Evolutionary conservation across 2,113 vertebrate species (phyloP), one percentile per base, ranked within the genome.

Genomic region (Tetrax tetrax): DNA sequence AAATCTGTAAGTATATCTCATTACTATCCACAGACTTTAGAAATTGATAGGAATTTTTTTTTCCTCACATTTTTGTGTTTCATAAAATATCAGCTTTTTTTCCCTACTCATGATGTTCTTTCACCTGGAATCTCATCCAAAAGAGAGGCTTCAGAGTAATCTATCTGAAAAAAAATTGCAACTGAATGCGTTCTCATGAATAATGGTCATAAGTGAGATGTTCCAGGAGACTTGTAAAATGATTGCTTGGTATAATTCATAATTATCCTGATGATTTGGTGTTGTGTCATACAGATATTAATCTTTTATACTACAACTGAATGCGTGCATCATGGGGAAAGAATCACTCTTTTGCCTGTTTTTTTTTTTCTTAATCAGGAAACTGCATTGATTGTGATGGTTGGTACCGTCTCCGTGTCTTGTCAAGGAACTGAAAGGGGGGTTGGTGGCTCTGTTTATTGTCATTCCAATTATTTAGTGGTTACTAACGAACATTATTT

Each of bases 201-300:
- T 93, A 78, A 51, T 61, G 68, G 60, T 60, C 45, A 23, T 81
- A 56, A 93, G 71, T 25, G 77, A 88, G n/a, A 74, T 61, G 72
- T 83, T 95, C 61, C 83, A 86, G 69, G 71, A 93, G 76, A 83
- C 86, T 64, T 87, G 43, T 87, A 22, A 91, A 87, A 63, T 69
- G 83, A 85, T 86, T 86, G 25, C 69, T 74, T 85, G 24, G 13
- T 51, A n/a, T 83, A 87, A 83, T 93, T 84, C 33, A 41, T 87
- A 89, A 89, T 96, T 90, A 87, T 75, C 80, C 54, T n/a, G 31
- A 5, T 87, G 53, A 90, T 91, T 85, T 91, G 56, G 66, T 59
- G 63, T 85, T 80, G 45, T 61, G 65, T 75, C 71, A 51, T 53
- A 33, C 28, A 64, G 89, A 50, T 54, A 78, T 96, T 69, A 76